A percentile compares a stretch with the other conserved stretches of the same genome.
These are phyloP conservation scores for Osmerus eperlanus DNA, from an alignment of 2,113 vertebrate species.

Conservation along the genomic window DNA sequence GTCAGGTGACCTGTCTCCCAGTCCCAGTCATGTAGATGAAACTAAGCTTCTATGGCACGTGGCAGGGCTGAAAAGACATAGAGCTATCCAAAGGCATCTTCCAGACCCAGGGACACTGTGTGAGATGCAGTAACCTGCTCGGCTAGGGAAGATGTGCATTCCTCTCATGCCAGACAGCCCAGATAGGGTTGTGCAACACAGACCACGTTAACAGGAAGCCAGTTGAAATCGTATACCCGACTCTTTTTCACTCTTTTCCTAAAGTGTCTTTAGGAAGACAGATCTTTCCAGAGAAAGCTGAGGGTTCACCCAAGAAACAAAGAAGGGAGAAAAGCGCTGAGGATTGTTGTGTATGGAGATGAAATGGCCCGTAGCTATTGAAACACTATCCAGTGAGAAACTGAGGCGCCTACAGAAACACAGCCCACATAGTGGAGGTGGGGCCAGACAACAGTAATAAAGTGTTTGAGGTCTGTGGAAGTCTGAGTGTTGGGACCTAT, in stretches of 20 bases:
- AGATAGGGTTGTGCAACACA: conserved; percentile 31
- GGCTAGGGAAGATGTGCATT: conserved; percentile 40
- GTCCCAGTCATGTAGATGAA: too few species aligned
- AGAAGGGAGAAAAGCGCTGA: background rate
- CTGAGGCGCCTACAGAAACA: background rate
- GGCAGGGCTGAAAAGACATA: too few species aligned
- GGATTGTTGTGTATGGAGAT: background rate
- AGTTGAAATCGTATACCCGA: conserved; percentile 34
- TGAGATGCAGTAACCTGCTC: background rate
- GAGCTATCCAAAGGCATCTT: too few species aligned
- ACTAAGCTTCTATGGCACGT: too few species aligned
- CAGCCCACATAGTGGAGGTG: background rate
- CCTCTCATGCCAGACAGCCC: conserved; percentile 37
- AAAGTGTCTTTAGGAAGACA: conserved; percentile 16
- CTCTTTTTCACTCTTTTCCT: background rate
- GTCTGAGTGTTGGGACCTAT: background rate
- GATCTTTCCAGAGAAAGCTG: conserved; percentile 18
- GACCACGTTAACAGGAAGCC: conserved; percentile 10
- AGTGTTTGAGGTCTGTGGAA: background rate
- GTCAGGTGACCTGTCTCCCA: too few species aligned
- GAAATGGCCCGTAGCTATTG: conserved; percentile 2
- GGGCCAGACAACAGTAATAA: background rate
- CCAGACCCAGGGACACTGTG: too few species aligned
- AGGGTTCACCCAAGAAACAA: conserved; percentile 3
- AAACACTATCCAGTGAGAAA: background rate